Conservation (phyloP, 2,113 vertebrate species). For the Plecotus auritus region DNA sequence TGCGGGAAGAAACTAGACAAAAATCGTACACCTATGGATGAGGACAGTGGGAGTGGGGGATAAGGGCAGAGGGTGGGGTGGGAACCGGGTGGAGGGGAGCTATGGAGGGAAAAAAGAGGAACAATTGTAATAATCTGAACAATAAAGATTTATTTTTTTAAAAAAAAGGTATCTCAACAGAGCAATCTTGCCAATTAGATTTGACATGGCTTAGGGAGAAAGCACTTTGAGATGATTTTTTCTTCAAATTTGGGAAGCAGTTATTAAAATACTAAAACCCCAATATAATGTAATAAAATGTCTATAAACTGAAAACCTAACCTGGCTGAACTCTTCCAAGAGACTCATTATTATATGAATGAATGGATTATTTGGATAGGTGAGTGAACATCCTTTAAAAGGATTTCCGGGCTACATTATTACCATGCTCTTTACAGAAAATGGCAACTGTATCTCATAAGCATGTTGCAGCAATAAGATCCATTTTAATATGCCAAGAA, state of each 20-base stretch:
- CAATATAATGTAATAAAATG: slow-evolving; percentile 43
- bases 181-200: neutral
- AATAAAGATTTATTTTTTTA: too few relatives aligned
- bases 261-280: slow-evolving; percentile 58
- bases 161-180: neutral
- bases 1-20: too few relatives aligned
- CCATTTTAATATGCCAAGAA: neutral
- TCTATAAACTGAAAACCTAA: slow-evolving; percentile 45
- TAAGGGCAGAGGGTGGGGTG: too few relatives aligned
- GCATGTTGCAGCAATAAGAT: neutral
- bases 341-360: slow-evolving; percentile 33
- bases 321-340: slow-evolving; percentile 51
- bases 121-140: too few relatives aligned
- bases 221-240: neutral
- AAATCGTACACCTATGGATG: too few relatives aligned
- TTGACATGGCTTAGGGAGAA: neutral
- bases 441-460: neutral
- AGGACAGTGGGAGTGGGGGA: too few relatives aligned
- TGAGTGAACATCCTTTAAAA: slow-evolving; percentile 33
- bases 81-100: too few relatives aligned
- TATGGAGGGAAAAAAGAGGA: too few relatives aligned
- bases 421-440: slow-evolving; percentile 21
- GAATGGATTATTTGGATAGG: slow-evolving; percentile 13
- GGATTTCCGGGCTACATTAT: neutral
- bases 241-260: slow-evolving; percentile 34